phyloP scores from a whole-genome alignment of 2,888 invertebrate genomes.

The Heliconius sara region DNA sequence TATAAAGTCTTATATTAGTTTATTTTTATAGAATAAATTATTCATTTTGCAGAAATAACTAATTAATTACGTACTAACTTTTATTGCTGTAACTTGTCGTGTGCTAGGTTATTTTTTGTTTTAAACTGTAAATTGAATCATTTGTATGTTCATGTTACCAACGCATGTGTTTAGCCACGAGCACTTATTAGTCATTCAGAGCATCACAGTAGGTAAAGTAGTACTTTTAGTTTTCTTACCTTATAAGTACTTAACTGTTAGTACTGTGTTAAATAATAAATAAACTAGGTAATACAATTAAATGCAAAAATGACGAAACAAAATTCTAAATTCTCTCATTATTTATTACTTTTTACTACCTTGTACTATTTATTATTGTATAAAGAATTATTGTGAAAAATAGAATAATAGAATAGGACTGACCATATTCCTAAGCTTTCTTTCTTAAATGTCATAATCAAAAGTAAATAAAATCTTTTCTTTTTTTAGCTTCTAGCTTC shows the following conservation, averaged over 20 bases:
- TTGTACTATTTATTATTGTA: too few relatives aligned
- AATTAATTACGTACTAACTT: background rate
- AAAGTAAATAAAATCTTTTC: too few relatives aligned
- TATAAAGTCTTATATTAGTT: background rate
- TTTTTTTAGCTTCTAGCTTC: too few relatives aligned
- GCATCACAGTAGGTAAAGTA: background rate
- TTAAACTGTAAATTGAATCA: background rate
- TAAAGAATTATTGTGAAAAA: too few relatives aligned
- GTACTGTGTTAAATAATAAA: background rate
- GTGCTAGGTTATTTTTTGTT: background rate
- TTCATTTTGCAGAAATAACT: background rate
- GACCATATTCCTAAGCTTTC: too few relatives aligned
- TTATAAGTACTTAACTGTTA: background rate
- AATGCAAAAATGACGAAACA: background rate
- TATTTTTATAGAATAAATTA: background rate
- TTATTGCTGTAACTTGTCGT: background rate
- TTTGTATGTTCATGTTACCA: background rate
- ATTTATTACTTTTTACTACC: too few relatives aligned
- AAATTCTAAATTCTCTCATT: too few relatives aligned
- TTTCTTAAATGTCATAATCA: too few relatives aligned
- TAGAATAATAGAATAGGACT: too few relatives aligned
- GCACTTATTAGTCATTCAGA: conserved; percentile 21
- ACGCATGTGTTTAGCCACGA: background rate
- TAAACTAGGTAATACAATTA: background rate
- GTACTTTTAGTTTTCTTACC: conserved; percentile 3